Base-by-base conservation (phyloP, 1,140 invertebrate species). In the Dreissena rostriformis region DNA sequence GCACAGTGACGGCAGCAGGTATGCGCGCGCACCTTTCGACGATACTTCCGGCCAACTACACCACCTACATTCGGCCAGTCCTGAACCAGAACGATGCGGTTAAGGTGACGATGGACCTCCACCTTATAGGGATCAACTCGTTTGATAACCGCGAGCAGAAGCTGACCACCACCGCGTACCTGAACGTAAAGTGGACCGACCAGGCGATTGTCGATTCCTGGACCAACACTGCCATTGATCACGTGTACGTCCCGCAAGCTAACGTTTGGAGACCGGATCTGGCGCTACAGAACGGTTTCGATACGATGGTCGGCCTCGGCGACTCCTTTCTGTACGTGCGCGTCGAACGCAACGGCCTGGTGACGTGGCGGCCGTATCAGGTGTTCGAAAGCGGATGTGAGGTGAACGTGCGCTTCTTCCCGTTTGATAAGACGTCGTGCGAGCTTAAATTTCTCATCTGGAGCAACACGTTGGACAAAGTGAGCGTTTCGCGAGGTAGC, bases 361-460 rank as follows among this genome's bases (percentile, higher is more conserved):
- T 85, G 0, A 85, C 76, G 1, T 87, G 86, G 86, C 15, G 39
- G 4, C 86, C 86, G 11, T 85, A 77, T 79, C 78, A 87, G n/a
- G 79, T 99, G 91, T 99, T 99, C 93, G 96, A 99, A 96, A 98
- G 97, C 93, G 98, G 98, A 63, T 99, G 99, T 94, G 98, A 97
- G 26, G 99, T 99, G 89, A 98, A 99, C 93, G 98, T 99, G 61
- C 86, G 97, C 52, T 99, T 99, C 93, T 99, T 98, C 93, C 98
- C 98, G 22, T 99, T 99, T 94, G 98, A 99, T 67, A 80, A 88
- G 93, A 98, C 99, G 95, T 98, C 97, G 0, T 99, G 98, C 93
- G 97, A 98, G 81, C 98, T 99, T 97, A 99, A 99, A 93, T 99
- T 99, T 87, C 98, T 98, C 10, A 98, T 97, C 4, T 99, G 98